These are phyloP conservation scores for Mesoligia furuncula DNA, from an alignment of 2,888 invertebrate species.

Conservation along the genomic window DNA sequence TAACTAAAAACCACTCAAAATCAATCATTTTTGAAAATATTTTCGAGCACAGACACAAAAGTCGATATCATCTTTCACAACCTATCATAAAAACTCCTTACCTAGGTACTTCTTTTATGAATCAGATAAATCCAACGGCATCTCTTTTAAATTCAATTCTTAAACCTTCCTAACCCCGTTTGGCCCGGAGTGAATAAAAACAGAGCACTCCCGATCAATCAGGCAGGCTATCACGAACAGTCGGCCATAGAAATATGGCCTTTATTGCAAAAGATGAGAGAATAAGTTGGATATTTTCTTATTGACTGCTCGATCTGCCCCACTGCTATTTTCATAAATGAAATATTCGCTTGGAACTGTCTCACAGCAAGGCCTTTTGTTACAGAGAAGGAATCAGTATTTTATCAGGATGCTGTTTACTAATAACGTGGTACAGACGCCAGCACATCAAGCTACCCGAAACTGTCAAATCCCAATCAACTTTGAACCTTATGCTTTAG, in stretches of 20 bases:
- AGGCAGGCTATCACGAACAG: constrained; percentile 35
- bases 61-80: not conserved
- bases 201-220: constrained; percentile 49
- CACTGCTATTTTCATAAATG: constrained; percentile 9
- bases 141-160: constrained; percentile 56
- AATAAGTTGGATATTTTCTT: constrained; percentile 26
- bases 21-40: not conserved
- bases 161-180: constrained; percentile 31
- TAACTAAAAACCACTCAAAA: not conserved
- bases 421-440: too few relatives aligned
- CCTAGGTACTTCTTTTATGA: constrained; percentile 16
- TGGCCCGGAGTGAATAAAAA: constrained; percentile 43
- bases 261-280: constrained; percentile 14
- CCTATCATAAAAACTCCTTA: constrained; percentile 20
- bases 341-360: not conserved
- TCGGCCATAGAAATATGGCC: constrained; percentile 43
- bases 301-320: constrained; percentile 6
- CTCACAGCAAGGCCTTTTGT: not conserved
- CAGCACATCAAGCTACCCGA: too few relatives aligned
- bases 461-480: too few relatives aligned
- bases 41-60: not conserved
- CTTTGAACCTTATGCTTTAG: too few relatives aligned
- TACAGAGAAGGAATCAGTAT: not conserved
- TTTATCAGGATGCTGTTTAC: not conserved
- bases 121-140: constrained; percentile 27